phyloP scores from a whole-genome alignment of 1,140 invertebrate genomes.

The Ephestia elutella region DNA sequence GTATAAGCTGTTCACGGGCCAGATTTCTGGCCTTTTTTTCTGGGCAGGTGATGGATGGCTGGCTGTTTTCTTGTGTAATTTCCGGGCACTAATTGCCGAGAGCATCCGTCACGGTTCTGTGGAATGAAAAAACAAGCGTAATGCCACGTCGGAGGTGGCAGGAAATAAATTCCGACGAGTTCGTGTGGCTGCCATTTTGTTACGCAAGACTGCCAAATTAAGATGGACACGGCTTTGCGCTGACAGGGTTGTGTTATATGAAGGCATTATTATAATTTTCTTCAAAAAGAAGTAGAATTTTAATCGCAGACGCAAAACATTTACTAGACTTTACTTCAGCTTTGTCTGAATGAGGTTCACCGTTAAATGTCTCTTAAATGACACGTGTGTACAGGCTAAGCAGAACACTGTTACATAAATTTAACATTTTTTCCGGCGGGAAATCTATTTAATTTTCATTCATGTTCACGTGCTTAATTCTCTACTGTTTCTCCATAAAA shows the following conservation, averaged over 20 bases:
- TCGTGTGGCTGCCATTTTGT: neutral
- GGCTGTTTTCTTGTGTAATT: conserved; percentile 66
- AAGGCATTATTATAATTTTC: neutral
- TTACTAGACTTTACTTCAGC: too few species aligned
- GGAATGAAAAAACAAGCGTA: conserved; percentile 35
- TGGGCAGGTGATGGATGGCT: conserved; percentile 63
- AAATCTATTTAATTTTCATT: too few species aligned
- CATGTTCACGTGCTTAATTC: too few species aligned
- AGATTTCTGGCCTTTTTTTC: conserved; percentile 65
- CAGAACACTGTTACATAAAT: too few species aligned
- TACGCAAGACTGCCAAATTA: neutral
- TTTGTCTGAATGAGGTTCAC: too few species aligned
- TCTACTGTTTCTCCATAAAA: too few species aligned
- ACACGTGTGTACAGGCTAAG: too few species aligned
- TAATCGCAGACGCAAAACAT: too few species aligned
- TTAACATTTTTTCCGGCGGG: too few species aligned
- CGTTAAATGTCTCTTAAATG: too few species aligned
- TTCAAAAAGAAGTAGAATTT: too few species aligned
- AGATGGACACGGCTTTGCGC: neutral
- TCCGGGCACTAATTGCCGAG: conserved; percentile 63
- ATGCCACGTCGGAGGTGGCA: conserved; percentile 14
- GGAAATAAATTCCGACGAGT: neutral
- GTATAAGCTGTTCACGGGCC: conserved; percentile 30
- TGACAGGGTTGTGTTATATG: neutral
- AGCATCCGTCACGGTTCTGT: conserved; percentile 53